A percentile compares a stretch with the other conserved stretches of the same genome.
phyloP scores from a whole-genome alignment of 2,797 vertebrate species.

The Nyctalus aviator region DNA sequence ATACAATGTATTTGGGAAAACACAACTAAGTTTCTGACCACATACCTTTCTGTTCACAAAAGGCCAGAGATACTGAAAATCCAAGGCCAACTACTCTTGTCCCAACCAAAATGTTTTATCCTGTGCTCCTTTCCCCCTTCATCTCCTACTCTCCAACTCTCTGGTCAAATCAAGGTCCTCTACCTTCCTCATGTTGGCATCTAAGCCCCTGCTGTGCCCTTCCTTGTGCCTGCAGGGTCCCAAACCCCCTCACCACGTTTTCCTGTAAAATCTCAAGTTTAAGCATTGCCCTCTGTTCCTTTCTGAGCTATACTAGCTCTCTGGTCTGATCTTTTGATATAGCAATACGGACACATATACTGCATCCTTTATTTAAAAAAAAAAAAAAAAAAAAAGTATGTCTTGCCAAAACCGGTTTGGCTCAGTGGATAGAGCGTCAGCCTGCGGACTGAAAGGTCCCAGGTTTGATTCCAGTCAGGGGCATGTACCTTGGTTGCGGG shows the following conservation, averaged over 20 bases:
- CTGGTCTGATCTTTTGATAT: conserved; percentile 2
- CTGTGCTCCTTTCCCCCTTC: background rate
- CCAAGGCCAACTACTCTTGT: background rate
- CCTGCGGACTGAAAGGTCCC: no score
- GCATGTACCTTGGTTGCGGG: no score
- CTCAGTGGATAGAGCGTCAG: no score
- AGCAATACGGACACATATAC: background rate
- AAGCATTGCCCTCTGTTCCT: background rate
- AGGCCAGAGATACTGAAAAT: background rate
- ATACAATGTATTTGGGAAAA: background rate
- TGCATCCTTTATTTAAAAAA: background rate
- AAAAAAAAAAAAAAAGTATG: no score
- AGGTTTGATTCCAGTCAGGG: no score
- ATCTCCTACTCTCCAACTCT: background rate
- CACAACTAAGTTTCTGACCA: conserved; percentile 29
- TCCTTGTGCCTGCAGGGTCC: background rate
- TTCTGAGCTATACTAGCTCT: background rate
- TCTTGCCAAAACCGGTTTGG: no score
- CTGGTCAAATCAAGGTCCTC: background rate
- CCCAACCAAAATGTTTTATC: background rate
- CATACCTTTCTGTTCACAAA: background rate
- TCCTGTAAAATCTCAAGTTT: background rate
- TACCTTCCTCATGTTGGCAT: background rate
- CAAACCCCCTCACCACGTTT: background rate
- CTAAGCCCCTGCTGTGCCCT: background rate